These are phyloP conservation scores for Lordiphosa collinella DNA, from an alignment of 1,140 invertebrate genomes.

Conservation along the genomic window DNA sequence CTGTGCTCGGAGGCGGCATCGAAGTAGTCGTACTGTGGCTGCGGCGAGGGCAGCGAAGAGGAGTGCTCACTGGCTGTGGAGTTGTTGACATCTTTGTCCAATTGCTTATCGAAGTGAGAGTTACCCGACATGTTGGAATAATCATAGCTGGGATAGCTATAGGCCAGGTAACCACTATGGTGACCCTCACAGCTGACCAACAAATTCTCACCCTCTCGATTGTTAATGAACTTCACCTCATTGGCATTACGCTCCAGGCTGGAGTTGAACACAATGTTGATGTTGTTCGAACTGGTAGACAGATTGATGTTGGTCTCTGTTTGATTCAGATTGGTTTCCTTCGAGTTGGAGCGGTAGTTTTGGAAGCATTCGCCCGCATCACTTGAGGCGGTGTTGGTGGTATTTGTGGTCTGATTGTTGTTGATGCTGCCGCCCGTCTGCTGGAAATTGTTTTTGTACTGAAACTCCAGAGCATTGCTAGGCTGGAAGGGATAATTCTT, in stretches of 20 bases:
- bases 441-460: slow-evolving; percentile 78
- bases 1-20: slow-evolving; percentile 72
- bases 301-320: slow-evolving; percentile 68
- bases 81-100: slow-evolving; percentile 46
- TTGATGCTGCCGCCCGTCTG: slow-evolving; percentile 40
- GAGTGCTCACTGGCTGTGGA: slow-evolving; percentile 70
- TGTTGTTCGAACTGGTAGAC: slow-evolving; percentile 77
- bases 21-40: slow-evolving; percentile 68
- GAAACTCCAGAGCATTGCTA: slow-evolving; percentile 72
- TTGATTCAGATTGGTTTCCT: slow-evolving; percentile 76
- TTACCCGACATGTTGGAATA: slow-evolving; percentile 78
- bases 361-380: slow-evolving; percentile 68
- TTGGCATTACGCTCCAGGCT: slow-evolving; percentile 61
- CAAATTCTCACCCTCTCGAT: slow-evolving; percentile 20
- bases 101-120: slow-evolving; percentile 64
- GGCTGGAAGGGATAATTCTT: slow-evolving; percentile 78
- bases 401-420: slow-evolving; percentile 49
- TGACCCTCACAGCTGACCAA: slow-evolving; percentile 59
- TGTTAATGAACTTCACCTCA: slow-evolving; percentile 78
- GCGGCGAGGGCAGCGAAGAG: slow-evolving; percentile 56
- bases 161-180: slow-evolving; percentile 65
- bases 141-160: slow-evolving; percentile 73
- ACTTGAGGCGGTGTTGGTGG: slow-evolving; percentile 33
- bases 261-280: slow-evolving; percentile 71
- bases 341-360: slow-evolving; percentile 3